Percentiles rank a stretch among this genome's conserved stretches.
These are phyloP conservation scores for Cinclus cinclus DNA, from an alignment of 2,113 vertebrate species.

Conservation along the genomic window DNA sequence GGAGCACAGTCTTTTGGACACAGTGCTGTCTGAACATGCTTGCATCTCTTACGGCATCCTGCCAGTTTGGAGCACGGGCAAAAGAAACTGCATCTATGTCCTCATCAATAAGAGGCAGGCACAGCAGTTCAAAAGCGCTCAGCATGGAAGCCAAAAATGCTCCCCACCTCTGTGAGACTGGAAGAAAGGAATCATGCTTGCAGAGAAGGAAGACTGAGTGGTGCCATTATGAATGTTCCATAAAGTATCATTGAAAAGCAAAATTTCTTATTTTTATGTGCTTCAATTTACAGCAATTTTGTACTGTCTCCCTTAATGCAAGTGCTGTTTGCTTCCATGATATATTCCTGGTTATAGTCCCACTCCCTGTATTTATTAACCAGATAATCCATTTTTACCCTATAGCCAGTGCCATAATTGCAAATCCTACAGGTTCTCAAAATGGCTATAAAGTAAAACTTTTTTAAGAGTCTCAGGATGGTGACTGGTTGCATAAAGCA, in stretches of 20 bases:
- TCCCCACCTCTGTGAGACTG: neutral
- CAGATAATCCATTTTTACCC: conserved; percentile 57
- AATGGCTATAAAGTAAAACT: conserved; percentile 66
- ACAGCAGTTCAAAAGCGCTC: neutral
- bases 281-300: neutral
- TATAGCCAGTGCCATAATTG: neutral
- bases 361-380: conserved; percentile 65
- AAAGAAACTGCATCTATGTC: neutral
- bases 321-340: conserved; percentile 40
- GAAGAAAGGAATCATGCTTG: neutral
- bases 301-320: neutral
- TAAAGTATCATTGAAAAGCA: neutral
- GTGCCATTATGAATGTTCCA: neutral
- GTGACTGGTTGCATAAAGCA: conserved; percentile 65
- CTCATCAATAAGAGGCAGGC: neutral
- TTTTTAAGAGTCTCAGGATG: conserved; percentile 67
- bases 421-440: conserved; percentile 66
- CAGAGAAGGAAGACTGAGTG: neutral
- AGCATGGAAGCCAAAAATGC: neutral
- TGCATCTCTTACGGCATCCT: neutral
- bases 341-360: conserved; percentile 39
- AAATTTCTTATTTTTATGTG: neutral
- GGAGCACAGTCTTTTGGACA: neutral
- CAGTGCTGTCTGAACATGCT: neutral
- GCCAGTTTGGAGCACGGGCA: neutral